Evolutionary conservation across 2,113 vertebrate species (phyloP).

Genomic region (Otis tarda): DNA sequence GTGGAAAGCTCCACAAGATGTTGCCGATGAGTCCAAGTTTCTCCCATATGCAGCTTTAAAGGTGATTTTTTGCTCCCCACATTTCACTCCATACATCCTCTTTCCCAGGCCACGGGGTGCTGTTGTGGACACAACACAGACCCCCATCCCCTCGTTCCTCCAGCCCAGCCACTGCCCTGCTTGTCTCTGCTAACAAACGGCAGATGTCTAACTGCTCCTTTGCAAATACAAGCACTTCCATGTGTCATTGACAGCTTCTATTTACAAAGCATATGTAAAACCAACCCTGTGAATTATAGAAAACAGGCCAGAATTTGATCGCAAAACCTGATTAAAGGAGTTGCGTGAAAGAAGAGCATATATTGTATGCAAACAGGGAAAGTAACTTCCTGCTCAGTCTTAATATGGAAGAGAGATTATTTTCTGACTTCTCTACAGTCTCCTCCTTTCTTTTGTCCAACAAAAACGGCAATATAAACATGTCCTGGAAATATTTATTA

Average conservation of each 20-base stretch:
- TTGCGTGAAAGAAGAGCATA: neutral
- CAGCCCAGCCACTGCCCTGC: neutral
- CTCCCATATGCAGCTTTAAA: neutral
- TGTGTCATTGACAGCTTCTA: neutral
- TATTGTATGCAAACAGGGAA: conserved; percentile 15
- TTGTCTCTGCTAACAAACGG: neutral
- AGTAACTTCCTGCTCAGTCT: neutral
- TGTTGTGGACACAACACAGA: neutral
- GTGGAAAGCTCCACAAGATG: neutral
- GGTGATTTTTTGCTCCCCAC: neutral
- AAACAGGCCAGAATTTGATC: neutral
- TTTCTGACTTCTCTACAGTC: neutral
- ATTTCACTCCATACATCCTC: rapidly evolving
- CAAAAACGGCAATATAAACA: neutral
- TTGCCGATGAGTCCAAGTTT: neutral
- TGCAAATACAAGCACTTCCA: neutral
- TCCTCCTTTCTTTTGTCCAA: neutral
- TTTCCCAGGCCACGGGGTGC: rapidly evolving
- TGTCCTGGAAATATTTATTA: neutral
- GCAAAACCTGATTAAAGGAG: conserved; percentile 16
- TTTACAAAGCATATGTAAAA: neutral
- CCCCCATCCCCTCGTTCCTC: neutral
- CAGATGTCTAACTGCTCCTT: neutral
- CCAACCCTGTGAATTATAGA: neutral
- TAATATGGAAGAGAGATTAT: neutral